A percentile compares a stretch with the other conserved stretches of the same genome.
Evolutionary conservation across 2,888 invertebrate species (phyloP).

Genomic region (Oxystoma pomonae): DNA sequence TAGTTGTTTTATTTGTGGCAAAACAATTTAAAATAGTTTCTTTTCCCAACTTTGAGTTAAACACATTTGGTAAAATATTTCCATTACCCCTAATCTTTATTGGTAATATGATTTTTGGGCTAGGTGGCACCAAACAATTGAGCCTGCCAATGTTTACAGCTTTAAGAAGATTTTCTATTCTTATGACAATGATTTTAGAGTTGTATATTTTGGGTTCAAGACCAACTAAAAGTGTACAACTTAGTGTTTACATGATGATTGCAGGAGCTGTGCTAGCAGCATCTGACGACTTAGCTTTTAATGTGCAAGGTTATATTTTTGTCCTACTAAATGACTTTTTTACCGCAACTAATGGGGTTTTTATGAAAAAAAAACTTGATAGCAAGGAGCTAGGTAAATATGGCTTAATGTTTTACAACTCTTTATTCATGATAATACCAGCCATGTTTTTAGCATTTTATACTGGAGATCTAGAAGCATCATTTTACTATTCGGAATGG

Average conservation of each 20-base stretch:
- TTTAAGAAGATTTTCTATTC: constrained; percentile 89
- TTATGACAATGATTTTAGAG: constrained; percentile 97
- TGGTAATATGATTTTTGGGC: constrained; percentile 93
- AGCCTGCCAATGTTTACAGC: constrained; percentile 98
- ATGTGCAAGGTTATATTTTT: constrained; percentile 82
- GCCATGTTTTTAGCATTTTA: constrained; percentile 66
- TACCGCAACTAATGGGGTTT: constrained; percentile 97
- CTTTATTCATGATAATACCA: constrained; percentile 82
- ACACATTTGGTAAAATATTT: constrained; percentile 79
- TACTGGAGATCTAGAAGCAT: constrained; percentile 70
- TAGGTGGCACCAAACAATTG: constrained; percentile 92
- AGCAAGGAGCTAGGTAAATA: constrained; percentile 90
- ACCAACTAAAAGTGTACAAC: constrained; percentile 75
- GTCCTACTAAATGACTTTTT: constrained; percentile 90
- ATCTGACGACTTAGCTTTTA: constrained; percentile 91
- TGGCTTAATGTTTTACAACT: constrained; percentile 90
- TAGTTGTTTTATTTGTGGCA: constrained; percentile 71
- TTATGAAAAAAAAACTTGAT: constrained; percentile 94
- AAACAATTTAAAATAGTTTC: constrained; percentile 68
- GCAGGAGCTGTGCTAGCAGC: constrained; percentile 91
- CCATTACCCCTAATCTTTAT: constrained; percentile 92
- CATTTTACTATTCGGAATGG: constrained; percentile 70
- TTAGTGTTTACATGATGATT: constrained; percentile 94
- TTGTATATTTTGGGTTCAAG: constrained; percentile 74
- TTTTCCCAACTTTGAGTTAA: constrained; percentile 70